A percentile compares a stretch with the other conserved stretches of the same genome.
phyloP scores from a whole-genome alignment of 2,113 vertebrate genomes.

The Nesogale talazaci region DNA sequence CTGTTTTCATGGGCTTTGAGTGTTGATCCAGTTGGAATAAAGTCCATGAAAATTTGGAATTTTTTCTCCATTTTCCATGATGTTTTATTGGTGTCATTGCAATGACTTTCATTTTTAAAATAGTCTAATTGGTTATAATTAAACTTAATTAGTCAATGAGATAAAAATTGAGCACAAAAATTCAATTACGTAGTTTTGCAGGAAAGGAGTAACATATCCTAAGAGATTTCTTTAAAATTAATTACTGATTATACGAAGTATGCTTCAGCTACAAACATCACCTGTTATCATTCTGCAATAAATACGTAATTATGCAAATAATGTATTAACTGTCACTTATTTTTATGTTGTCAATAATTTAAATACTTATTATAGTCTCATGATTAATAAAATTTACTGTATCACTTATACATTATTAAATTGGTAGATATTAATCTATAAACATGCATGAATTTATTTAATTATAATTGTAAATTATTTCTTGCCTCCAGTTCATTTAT shows the following conservation, averaged over 20 bases:
- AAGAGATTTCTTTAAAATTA: slow-evolving; percentile 1
- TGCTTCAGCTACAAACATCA: slow-evolving; percentile 11
- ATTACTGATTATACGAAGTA: neutral
- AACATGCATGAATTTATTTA: too few species aligned
- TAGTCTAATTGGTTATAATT: neutral
- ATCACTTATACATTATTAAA: neutral
- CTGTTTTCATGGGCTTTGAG: neutral
- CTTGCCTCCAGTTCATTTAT: neutral
- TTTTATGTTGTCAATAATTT: neutral
- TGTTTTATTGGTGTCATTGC: neutral
- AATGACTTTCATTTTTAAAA: neutral
- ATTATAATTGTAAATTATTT: neutral
- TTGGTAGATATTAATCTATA: neutral
- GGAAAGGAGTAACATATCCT: neutral
- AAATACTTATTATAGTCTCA: neutral
- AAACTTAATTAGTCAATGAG: neutral
- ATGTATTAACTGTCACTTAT: neutral
- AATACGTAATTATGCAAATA: neutral
- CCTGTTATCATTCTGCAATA: neutral
- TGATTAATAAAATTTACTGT: neutral
- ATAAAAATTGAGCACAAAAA: neutral
- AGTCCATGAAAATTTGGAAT: neutral
- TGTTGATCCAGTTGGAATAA: neutral
- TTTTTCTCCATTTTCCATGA: neutral
- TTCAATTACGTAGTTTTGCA: neutral